Evolutionary conservation across 1,140 invertebrate genomes (phyloP), one percentile per base, ranked within the genome.

Genomic region (Lepidostoma basale): DNA sequence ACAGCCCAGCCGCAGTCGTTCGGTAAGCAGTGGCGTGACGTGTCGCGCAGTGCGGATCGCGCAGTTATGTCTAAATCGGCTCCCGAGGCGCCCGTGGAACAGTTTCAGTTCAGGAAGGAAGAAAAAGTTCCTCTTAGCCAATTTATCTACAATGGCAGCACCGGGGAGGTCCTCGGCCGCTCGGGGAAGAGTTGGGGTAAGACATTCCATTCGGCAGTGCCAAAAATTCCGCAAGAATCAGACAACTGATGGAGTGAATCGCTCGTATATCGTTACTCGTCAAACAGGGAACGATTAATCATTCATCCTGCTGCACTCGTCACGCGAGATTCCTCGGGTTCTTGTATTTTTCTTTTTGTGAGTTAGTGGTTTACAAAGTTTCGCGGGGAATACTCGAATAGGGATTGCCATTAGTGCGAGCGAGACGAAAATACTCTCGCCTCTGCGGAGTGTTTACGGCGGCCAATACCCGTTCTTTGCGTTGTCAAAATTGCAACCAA

Each of bases 171-270:
- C 75, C 80, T 92, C 74, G 91, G 90, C 67, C 83, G 92, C 75
- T 90, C 89, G 66, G 85, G 85, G 28, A 77, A 83, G 75, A 88
- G 88, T 77, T 94, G 91, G 91, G 88, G 92, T 93, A 85, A 88
- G 87, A 78, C 28, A 39, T 52, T 25, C 36, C 56, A 60, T 23
- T 40, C 39, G 42, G 14, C 22, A 3, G 5, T 16, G 6, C 12
- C 5, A 56, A 26, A 54, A 14, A n/a, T n/a, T n/a, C n/a, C 14
- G 28, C 52, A 28, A 56, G n/a, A n/a, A n/a, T n/a, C n/a, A n/a
- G n/a, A n/a, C n/a, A n/a, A n/a, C n/a, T n/a, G n/a, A n/a, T n/a
- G n/a, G n/a, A n/a, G n/a, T n/a, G 22, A 23, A 9, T 9, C 30
- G 22, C 10, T 14, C 52, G 33, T 8, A 6, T 6, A 36, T 36